Evolutionary conservation across 53 echinoderm and acorn worm species (phyloP).

Genomic region (Paracentrotus lividus): DNA sequence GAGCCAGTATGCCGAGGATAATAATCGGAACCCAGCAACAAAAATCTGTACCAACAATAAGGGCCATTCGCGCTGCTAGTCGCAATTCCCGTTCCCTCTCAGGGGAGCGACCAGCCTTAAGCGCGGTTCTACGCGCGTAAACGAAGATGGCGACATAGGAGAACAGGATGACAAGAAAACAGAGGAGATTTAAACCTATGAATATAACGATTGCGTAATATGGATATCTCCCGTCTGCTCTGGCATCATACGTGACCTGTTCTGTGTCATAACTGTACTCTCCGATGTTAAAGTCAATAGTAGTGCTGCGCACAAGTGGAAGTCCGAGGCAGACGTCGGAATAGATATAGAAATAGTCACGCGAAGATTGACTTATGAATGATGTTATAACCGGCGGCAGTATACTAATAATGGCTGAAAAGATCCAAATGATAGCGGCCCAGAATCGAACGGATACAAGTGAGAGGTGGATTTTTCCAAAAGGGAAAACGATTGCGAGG

Average conservation of each 20-base stretch:
- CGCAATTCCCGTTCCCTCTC: slow-evolving; percentile 69
- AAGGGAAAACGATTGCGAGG: slow-evolving; percentile 71
- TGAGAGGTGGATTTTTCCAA: slow-evolving; percentile 63
- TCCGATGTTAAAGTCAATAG: slow-evolving; percentile 1
- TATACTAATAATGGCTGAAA: slow-evolving; percentile 59
- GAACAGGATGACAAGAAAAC: slow-evolving; percentile 73
- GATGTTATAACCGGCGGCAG: slow-evolving; percentile 67
- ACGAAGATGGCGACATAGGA: slow-evolving; percentile 78
- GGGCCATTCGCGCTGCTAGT: slow-evolving; percentile 79
- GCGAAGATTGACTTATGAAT: neutral
- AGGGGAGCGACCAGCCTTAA: slow-evolving; percentile 55
- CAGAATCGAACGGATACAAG: slow-evolving; percentile 24
- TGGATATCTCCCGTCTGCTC: slow-evolving; percentile 32
- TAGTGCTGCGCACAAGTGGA: slow-evolving; percentile 72
- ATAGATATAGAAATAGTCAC: slow-evolving; percentile 58
- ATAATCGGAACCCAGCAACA: slow-evolving; percentile 88
- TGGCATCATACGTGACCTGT: neutral
- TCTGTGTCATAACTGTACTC: slow-evolving; percentile 9
- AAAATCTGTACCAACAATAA: slow-evolving; percentile 85
- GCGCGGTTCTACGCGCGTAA: slow-evolving; percentile 56
- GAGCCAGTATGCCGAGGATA: slow-evolving; percentile 79
- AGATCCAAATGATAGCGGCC: slow-evolving; percentile 69
- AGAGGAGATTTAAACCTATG: slow-evolving; percentile 78
- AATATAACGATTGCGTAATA: slow-evolving; percentile 77
- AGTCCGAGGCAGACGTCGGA: slow-evolving; percentile 83